Conservation (phyloP, 2,888 invertebrate species). For the Polyommatus icarus region DNA sequence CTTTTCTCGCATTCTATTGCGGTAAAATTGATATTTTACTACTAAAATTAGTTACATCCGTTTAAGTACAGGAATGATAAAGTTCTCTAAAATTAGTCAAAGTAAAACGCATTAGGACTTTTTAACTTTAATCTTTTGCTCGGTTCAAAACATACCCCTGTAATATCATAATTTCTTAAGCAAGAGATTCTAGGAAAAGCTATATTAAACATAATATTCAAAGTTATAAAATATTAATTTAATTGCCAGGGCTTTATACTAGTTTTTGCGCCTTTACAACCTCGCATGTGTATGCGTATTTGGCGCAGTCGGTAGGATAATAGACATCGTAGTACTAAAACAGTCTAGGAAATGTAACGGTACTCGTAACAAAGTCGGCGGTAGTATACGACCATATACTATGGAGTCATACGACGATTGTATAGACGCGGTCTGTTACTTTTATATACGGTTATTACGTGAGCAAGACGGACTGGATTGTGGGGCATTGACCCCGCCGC, state of each 20-base stretch:
- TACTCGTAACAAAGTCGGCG: not conserved
- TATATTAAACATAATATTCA: no score
- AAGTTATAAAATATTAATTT: no score
- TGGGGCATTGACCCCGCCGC: slow-evolving; percentile 69
- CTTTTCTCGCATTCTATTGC: slow-evolving; percentile 1
- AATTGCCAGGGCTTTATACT: no score
- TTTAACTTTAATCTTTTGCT: not conserved
- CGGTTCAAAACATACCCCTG: no score
- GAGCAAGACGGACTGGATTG: slow-evolving; percentile 76
- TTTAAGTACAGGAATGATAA: not conserved
- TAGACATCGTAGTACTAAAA: not conserved
- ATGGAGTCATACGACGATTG: not conserved
- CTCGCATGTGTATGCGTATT: not conserved
- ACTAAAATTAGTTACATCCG: not conserved
- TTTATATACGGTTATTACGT: slow-evolving; percentile 68
- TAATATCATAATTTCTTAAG: no score
- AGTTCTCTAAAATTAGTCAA: not conserved
- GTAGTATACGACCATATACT: not conserved
- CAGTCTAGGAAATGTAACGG: not conserved
- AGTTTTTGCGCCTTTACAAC: not conserved
- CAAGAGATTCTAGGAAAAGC: no score
- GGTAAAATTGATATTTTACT: not conserved
- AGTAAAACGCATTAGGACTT: no score
- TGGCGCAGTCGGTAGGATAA: not conserved
- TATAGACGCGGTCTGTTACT: slow-evolving; percentile 3